phyloP scores from a whole-genome alignment of 2,797 vertebrate genomes.

The Falco columbarius region DNA sequence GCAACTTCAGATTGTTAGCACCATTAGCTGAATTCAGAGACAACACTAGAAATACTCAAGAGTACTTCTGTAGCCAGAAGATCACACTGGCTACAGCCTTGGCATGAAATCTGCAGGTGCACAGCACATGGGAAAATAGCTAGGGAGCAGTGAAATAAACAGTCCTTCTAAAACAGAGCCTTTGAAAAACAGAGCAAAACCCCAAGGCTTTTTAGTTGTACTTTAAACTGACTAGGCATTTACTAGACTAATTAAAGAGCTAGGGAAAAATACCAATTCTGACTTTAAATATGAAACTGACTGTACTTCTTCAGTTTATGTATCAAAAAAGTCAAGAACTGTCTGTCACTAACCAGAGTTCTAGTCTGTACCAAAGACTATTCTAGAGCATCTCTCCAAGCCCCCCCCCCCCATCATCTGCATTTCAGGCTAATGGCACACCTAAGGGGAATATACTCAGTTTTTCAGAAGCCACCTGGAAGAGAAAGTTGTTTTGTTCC shows the following conservation, averaged over 20 bases:
- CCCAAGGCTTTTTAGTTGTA: neutral
- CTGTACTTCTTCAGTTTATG: neutral
- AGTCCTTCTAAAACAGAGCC: neutral
- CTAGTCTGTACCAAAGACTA: neutral
- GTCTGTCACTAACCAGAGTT: neutral
- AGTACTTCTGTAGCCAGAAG: neutral
- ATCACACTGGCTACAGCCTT: neutral
- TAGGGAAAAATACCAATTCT: neutral
- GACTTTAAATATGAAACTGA: neutral
- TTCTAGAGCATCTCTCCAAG: neutral
- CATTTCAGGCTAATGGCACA: neutral
- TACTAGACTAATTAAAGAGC: neutral
- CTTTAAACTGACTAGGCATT: neutral
- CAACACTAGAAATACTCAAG: neutral
- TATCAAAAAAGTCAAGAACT: neutral
- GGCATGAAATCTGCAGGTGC: neutral
- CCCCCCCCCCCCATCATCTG: neutral
- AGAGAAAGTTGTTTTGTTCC: neutral
- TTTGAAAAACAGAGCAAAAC: neutral
- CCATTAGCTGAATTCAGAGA: neutral
- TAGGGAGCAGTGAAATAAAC: neutral
- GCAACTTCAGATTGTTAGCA: neutral
- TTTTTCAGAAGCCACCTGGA: constrained; percentile 5
- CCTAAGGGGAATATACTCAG: neutral
- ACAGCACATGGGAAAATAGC: neutral